Conservation (phyloP, 2,888 invertebrate genomes). For the Chloromyia formosa region DNA sequence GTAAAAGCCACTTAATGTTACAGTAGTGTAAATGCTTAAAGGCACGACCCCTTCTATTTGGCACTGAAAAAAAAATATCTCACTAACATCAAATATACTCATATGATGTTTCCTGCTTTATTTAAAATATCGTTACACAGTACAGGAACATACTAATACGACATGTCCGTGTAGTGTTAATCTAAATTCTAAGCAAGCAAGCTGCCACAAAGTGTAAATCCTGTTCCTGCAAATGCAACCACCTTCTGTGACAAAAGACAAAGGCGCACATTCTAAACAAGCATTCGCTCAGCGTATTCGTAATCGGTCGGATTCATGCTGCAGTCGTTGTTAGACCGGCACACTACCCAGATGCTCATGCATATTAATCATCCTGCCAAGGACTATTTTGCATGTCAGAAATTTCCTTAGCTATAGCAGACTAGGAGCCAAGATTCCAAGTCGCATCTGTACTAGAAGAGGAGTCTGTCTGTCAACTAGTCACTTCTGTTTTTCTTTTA, state of each 20-base stretch:
- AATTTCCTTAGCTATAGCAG: neutral
- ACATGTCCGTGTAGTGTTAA: neutral
- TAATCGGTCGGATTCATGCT: constrained; percentile 12
- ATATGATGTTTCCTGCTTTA: no score
- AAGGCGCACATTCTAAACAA: constrained; percentile 10
- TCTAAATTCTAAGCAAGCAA: constrained; percentile 14
- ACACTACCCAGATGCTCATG: constrained; percentile 42
- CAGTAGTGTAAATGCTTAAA: no score
- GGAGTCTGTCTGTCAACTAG: constrained; percentile 4
- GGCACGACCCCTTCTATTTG: no score
- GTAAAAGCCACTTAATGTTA: no score
- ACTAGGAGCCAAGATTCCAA: no score
- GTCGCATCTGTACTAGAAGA: constrained; percentile 10
- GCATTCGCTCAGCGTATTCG: neutral
- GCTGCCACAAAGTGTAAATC: constrained; percentile 18
- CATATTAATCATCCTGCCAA: constrained; percentile 45
- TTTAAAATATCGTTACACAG: no score
- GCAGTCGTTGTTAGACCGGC: neutral
- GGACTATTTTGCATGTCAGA: constrained; percentile 44
- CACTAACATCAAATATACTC: no score
- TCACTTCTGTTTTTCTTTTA: no score
- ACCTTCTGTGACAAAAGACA: constrained; percentile 14
- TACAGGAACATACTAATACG: no score
- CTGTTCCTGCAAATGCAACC: neutral
- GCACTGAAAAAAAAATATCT: no score